A percentile compares a stretch with the other conserved stretches of the same genome.
phyloP scores from a whole-genome alignment of 2,888 invertebrate species.

The Psylliodes chrysocephalus region DNA sequence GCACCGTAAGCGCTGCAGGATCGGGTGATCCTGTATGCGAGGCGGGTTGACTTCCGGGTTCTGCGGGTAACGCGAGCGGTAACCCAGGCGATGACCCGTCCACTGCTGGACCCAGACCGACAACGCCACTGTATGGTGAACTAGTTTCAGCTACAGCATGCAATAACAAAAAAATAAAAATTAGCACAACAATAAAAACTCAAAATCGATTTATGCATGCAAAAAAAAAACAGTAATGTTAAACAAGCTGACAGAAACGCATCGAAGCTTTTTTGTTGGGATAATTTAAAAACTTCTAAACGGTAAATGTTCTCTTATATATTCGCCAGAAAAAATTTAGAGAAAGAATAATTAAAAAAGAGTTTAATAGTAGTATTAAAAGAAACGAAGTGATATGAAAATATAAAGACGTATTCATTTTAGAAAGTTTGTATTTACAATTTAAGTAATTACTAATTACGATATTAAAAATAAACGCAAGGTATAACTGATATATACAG shows the following conservation, averaged over 20 bases:
- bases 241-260: neutral
- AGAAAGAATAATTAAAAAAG: too few species aligned
- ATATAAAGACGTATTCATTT: too few species aligned
- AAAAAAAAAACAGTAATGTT: neutral
- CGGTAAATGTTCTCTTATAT: too few species aligned
- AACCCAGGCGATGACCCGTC: conserved; percentile 66
- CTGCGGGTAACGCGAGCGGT: conserved; percentile 64
- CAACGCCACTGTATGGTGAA: conserved; percentile 65
- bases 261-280: too few species aligned
- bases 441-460: too few species aligned
- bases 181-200: conserved; percentile 52
- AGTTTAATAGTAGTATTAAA: too few species aligned
- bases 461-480: too few species aligned
- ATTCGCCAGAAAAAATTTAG: too few species aligned
- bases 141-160: conserved; percentile 62
- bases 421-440: too few species aligned
- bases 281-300: too few species aligned
- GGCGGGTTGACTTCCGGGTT: conserved; percentile 62
- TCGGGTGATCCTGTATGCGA: conserved; percentile 67
- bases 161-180: conserved; percentile 52
- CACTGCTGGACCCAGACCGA: conserved; percentile 61
- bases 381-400: too few species aligned
- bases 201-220: neutral
- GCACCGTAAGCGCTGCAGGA: conserved; percentile 65
- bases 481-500: too few species aligned